Conservation (phyloP, 1,140 invertebrate genomes). For the Cyrtorhinus lividipennis region DNA sequence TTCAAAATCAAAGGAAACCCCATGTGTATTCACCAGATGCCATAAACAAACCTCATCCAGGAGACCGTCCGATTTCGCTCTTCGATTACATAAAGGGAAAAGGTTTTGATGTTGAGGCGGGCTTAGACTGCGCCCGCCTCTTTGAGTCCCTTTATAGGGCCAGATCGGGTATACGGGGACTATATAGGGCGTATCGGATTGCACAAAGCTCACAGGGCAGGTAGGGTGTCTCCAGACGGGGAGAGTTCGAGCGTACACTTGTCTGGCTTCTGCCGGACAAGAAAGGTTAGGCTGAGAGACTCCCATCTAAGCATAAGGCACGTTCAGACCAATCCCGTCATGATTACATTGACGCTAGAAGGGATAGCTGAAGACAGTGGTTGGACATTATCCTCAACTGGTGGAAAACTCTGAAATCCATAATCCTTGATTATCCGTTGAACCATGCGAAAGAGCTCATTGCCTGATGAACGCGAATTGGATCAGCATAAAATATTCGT, state of each 20-base stretch:
- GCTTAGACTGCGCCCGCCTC: background rate
- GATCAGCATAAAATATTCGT: no score
- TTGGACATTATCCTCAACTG: no score
- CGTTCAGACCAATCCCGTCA: no score
- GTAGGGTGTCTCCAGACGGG: background rate
- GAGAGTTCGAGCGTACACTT: background rate
- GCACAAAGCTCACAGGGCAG: background rate
- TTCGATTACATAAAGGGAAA: background rate
- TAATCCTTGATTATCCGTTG: no score
- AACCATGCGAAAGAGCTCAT: no score
- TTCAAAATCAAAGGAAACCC: no score
- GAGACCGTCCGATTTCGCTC: background rate
- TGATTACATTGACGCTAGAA: no score
- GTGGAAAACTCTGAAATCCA: no score
- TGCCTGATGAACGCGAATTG: no score
- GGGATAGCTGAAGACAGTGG: no score
- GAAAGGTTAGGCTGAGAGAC: no score
- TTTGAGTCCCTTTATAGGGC: background rate
- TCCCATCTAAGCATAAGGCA: no score
- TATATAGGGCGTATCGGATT: background rate
- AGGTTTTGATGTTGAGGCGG: background rate
- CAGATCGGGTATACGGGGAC: background rate
- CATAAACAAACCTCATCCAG: background rate
- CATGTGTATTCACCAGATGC: background rate
- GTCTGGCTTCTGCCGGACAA: background rate